Evolutionary conservation across 2,797 vertebrate genomes (phyloP), one percentile per base, ranked within the genome.

Genomic region (Enteromius paludinosus): DNA sequence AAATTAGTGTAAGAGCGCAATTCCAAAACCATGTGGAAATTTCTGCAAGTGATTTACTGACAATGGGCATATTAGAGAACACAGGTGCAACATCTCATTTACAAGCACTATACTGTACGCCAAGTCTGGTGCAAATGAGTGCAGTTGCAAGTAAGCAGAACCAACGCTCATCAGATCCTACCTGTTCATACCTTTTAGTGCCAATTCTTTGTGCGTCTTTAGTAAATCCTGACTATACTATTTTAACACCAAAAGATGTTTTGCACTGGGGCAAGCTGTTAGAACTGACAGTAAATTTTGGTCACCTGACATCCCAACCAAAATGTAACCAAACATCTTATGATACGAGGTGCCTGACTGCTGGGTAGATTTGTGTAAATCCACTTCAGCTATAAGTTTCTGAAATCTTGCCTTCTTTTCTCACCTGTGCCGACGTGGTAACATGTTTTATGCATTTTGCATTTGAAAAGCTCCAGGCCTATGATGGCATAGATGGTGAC

Each of bases 401-500:
- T 68, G 8, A 68, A 23, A 68, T 33, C 15, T 28, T 62, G 10
- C 11, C 8, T 65, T 8, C 0, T 9, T 11, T 3, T 45, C 90
- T 81, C 79, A 94, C 94, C 92, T 54, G 96, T 96, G 74, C 95
- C 94, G 0, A 73, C 86, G 86, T 95, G 96, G 92, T 96, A 97
- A 92, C 97, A 98, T 52, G 97, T 97, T 92, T 97, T 98, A 88
- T 98, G 97, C 97, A 98, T 98, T 90, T 96, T 98, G 90, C 97
- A 97, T 91, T 97, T 99, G 93, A 99, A 99, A 70, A 99, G 96
- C 87, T 99, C 98, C 84, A 98, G 92, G 25, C 98, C 98, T 0
- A 99, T 96, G 52, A 99, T 98, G 90, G 97, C 98, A 0, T 98
- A 99, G 89, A 99, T 98, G 86, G 96, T 97, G 90, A 99, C 97